Percentiles rank a stretch among this genome's conserved stretches.
phyloP scores from a whole-genome alignment of 1,140 invertebrate genomes.

The Drosophila bocqueti region DNA sequence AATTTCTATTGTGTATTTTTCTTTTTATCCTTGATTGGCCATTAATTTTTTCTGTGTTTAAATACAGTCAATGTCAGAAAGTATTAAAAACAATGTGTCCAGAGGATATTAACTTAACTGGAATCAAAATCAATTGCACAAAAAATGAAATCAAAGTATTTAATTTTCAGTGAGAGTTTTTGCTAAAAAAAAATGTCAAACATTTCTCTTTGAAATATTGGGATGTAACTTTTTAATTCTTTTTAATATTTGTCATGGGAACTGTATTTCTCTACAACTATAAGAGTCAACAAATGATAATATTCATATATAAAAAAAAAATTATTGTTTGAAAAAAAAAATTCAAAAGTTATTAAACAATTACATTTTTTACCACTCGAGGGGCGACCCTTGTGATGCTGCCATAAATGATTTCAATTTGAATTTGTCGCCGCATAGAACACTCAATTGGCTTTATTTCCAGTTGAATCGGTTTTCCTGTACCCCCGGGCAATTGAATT shows the following conservation, averaged over 20 bases:
- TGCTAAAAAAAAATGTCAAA: neutral
- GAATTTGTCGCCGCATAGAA: constrained; percentile 42
- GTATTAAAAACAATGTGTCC: neutral
- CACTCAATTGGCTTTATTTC: constrained; percentile 68
- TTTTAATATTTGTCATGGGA: neutral
- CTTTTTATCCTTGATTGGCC: neutral
- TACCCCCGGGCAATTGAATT: constrained; percentile 34
- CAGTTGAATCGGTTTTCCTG: constrained; percentile 69
- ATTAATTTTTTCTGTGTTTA: neutral
- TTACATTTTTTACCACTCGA: neutral
- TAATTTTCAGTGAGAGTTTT: neutral
- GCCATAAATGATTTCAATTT: constrained; percentile 58
- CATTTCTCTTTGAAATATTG: neutral
- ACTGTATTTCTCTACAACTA: no score
- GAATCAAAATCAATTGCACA: neutral
- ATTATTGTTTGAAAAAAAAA: neutral
- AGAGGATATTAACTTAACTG: neutral
- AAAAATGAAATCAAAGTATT: neutral
- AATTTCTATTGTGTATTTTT: neutral
- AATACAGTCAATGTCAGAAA: neutral
- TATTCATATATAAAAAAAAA: neutral
- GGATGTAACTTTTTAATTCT: neutral
- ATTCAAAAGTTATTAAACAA: neutral
- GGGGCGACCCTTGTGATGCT: constrained; percentile 16
- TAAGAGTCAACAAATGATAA: neutral